These are phyloP conservation scores for Torymus auratus DNA, from an alignment of 2,888 invertebrate genomes.

Conservation along the genomic window DNA sequence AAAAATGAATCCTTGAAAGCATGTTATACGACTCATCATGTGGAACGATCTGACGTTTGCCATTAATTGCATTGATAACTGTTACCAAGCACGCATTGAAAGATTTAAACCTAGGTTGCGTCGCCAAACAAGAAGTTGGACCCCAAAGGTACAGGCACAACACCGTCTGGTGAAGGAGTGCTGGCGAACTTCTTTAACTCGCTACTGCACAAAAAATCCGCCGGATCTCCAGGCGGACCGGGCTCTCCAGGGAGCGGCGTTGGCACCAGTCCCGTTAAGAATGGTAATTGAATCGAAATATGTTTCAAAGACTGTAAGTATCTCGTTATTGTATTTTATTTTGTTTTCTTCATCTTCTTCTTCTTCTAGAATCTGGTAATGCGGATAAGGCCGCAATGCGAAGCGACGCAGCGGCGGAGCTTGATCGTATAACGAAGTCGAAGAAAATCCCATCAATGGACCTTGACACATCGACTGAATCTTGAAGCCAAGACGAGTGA, in stretches of 20 bases:
- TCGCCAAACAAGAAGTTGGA: conserved; percentile 83
- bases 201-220: conserved; percentile 94
- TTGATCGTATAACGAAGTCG: conserved; percentile 90
- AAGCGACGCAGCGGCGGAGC: conserved; percentile 94
- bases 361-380: conserved; percentile 67
- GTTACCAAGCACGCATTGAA: conserved; percentile 60
- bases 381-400: conserved; percentile 87
- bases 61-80: conserved; percentile 45
- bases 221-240: conserved; percentile 78
- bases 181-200: conserved; percentile 99
- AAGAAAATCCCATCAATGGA: conserved; percentile 78
- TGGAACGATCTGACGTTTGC: conserved; percentile 68
- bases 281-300: conserved; percentile 57
- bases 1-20: conserved; percentile 64
- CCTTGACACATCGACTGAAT: conserved; percentile 71
- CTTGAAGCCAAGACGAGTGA: conserved; percentile 61
- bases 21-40: conserved; percentile 70
- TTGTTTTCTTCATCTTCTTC: conserved; percentile 5
- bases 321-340: background rate
- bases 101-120: conserved; percentile 71
- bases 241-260: conserved; percentile 74
- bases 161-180: conserved; percentile 93
- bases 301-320: background rate
- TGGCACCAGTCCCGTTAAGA: conserved; percentile 66
- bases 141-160: conserved; percentile 79